These are phyloP conservation scores for Seriola rivoliana DNA, from an alignment of 2,113 vertebrate species.

Conservation along the genomic window DNA sequence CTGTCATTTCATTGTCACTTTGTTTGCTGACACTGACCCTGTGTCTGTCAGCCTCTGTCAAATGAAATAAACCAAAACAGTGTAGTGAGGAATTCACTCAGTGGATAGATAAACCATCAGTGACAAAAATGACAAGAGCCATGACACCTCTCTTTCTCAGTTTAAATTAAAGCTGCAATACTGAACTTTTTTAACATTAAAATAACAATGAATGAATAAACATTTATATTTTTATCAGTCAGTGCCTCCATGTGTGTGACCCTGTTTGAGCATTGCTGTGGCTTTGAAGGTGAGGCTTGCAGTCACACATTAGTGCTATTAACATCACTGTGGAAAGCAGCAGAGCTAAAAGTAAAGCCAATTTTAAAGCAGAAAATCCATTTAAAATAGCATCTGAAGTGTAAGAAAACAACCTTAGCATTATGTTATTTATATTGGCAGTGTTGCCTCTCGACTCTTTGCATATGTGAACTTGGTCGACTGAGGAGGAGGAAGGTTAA, in stretches of 20 bases:
- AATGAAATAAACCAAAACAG: constrained; percentile 27
- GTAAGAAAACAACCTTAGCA: neutral
- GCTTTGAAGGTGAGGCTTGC: constrained; percentile 19
- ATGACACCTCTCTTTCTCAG: constrained; percentile 1
- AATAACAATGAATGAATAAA: neutral
- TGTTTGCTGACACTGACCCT: constrained; percentile 59
- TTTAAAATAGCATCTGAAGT: neutral
- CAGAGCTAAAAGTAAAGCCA: neutral
- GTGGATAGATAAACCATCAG: constrained; percentile 15
- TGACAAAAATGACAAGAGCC: constrained; percentile 21
- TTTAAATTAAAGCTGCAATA: constrained; percentile 27
- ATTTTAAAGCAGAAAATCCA: neutral
- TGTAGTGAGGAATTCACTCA: neutral
- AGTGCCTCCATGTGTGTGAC: neutral
- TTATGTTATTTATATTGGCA: too few relatives aligned
- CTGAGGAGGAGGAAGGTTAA: neutral
- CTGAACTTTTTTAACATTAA: neutral
- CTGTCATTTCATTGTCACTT: constrained; percentile 64
- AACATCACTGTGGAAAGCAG: neutral
- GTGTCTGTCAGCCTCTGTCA: constrained; percentile 54
- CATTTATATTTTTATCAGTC: neutral
- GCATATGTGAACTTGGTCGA: neutral
- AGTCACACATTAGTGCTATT: neutral
- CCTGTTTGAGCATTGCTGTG: neutral
- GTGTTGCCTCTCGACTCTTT: neutral